Evolutionary conservation across 1,140 invertebrate genomes (phyloP), one percentile per base, ranked within the genome.

Genomic region (Pseudomyrmex concolor): DNA sequence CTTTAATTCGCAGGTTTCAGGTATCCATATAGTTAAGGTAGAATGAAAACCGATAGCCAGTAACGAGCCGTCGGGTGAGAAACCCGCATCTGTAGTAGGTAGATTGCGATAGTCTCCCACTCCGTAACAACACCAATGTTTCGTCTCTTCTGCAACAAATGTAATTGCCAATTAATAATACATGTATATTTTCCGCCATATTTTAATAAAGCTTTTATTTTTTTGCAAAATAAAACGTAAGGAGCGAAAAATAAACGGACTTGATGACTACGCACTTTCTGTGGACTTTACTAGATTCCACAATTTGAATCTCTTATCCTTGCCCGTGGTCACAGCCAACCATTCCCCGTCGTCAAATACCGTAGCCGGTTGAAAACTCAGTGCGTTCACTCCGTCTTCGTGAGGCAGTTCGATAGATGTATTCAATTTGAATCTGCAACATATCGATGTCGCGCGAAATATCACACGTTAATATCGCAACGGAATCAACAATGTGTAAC

Each of bases 21-120:
- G 92, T 84, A 95, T 94, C 96, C 97, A 98, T 25, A 97, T 90
- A 5, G 97, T 97, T 34, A 97, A 89, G 60, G 94, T 95, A n/a
- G 95, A 94, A 34, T 94, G 95, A 94, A 97, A 98, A 9, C 95
- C 95, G 22, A 97, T 96, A 25, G 95, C 97, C 19, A 98, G 88
- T 17, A 97, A 89, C 1, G 97, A 97, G 45, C 97, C 97, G 94
- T 98, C 97, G 60, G 95, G 93, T 0, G 97, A 96, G 91, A 97
- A 98, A 62, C 94, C 95, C 1, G 96, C 94, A 82, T 95, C 94
- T 43, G 94, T 95, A 55, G 95, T 93, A 7, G 94, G 84, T 15
- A 96, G 86, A 85, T 96, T 93, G 22, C 95, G 94, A 89, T 97
- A 97, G 67, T 94, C 95, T 1, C 96, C 96, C 45, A 96, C 93